These are phyloP conservation scores for Lithodes maja DNA, from an alignment of 2,888 invertebrate species.

Conservation along the genomic window DNA sequence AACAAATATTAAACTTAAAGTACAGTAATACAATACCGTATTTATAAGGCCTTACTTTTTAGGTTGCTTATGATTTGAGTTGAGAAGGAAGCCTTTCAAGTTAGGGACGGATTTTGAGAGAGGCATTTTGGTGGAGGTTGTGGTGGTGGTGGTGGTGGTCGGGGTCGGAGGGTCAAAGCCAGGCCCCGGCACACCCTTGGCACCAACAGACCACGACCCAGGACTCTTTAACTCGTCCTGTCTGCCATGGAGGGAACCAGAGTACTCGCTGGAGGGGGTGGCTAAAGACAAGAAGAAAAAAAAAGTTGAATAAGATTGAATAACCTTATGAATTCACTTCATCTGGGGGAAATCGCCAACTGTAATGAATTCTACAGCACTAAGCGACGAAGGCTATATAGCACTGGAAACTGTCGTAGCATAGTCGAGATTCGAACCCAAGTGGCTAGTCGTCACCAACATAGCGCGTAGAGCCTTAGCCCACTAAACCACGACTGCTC, in stretches of 20 bases:
- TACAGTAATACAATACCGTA: neutral
- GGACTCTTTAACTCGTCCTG: constrained; percentile 52
- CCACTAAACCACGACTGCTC: too few species aligned
- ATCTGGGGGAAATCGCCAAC: too few species aligned
- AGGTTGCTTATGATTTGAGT: constrained; percentile 49
- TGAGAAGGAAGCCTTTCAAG: constrained; percentile 56
- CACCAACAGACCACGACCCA: constrained; percentile 59
- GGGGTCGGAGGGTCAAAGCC: neutral
- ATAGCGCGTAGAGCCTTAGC: too few species aligned
- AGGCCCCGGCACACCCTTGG: constrained; percentile 50
- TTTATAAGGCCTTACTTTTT: constrained; percentile 46
- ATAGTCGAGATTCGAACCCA: too few species aligned
- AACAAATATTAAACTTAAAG: too few species aligned
- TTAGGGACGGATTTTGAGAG: constrained; percentile 67
- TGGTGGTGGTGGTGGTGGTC: neutral
- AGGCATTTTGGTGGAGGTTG: neutral
- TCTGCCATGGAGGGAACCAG: constrained; percentile 36
- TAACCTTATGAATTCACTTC: too few species aligned
- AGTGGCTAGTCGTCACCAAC: too few species aligned
- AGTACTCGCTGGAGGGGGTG: constrained; percentile 26
- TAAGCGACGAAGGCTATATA: too few species aligned
- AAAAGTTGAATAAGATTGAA: too few species aligned
- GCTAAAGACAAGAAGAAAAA: neutral
- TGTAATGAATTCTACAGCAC: too few species aligned
- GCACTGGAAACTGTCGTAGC: too few species aligned